Conservation (phyloP, 2,113 vertebrate species). For the Camelus bactrianus region DNA sequence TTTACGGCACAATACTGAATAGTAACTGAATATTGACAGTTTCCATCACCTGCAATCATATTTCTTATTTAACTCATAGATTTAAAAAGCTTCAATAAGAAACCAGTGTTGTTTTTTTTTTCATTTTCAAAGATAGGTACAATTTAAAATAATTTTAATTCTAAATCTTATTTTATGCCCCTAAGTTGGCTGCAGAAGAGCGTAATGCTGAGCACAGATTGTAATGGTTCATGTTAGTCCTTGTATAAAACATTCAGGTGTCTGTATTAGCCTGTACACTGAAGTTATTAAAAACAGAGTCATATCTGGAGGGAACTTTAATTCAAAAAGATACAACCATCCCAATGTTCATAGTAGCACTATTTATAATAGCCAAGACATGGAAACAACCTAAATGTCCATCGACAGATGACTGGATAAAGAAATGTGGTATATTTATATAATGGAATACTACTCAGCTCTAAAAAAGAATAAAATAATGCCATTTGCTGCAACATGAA, state of each 20-base stretch:
- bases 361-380: no score
- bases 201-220: background rate
- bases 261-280: background rate
- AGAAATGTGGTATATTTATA: no score
- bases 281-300: background rate
- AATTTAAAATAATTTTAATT: slow-evolving; percentile 56
- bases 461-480: no score
- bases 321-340: no score
- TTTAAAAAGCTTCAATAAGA: slow-evolving; percentile 25
- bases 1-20: background rate
- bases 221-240: background rate
- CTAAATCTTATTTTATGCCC: slow-evolving; percentile 2
- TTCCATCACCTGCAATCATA: background rate
- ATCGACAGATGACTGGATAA: no score
- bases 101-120: background rate
- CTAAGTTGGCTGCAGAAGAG: background rate
- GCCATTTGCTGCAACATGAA: no score
- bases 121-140: slow-evolving; percentile 23
- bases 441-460: no score
- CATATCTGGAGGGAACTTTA: no score
- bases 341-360: no score
- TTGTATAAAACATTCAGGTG: background rate
- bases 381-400: no score
- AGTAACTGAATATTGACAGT: background rate
- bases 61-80: slow-evolving; percentile 29